Conservation (phyloP, 1,140 invertebrate species). For the Musca vetustissima region DNA sequence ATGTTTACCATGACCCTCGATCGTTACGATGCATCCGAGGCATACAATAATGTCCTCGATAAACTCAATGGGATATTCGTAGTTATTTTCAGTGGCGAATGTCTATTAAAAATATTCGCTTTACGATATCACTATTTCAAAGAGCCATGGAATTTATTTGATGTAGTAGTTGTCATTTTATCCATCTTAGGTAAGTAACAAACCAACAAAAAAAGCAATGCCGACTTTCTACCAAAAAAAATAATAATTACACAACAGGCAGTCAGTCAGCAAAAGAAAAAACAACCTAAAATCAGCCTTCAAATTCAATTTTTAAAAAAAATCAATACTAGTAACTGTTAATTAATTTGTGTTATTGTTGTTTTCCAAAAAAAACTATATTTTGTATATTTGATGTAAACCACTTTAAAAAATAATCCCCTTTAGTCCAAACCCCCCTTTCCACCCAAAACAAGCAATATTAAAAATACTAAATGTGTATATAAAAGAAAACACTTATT, state of each 20-base stretch:
- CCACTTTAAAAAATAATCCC: not conserved
- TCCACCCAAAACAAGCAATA: not conserved
- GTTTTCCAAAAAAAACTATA: slow-evolving; percentile 1
- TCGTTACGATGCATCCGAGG: slow-evolving; percentile 85
- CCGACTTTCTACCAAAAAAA: not conserved
- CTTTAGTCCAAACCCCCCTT: not conserved
- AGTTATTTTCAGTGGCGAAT: slow-evolving; percentile 96
- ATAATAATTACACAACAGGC: not conserved
- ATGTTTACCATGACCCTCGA: slow-evolving; percentile 99
- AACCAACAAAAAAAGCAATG: too few relatives aligned
- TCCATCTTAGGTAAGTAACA: slow-evolving; percentile 88
- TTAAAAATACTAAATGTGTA: slow-evolving; percentile 8
- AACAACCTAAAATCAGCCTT: not conserved
- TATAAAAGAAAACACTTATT: slow-evolving; percentile 21
- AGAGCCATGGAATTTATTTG: slow-evolving; percentile 99
- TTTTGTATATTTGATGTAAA: not conserved
- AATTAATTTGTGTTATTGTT: slow-evolving; percentile 18
- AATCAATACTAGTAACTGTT: slow-evolving; percentile 1
- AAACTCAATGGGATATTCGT: slow-evolving; percentile 97
- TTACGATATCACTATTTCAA: slow-evolving; percentile 97
- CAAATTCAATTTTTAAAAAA: not conserved
- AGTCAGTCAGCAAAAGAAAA: slow-evolving; percentile 8
- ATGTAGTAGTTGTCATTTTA: slow-evolving; percentile 98
- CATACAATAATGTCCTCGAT: slow-evolving; percentile 81
- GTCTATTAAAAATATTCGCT: slow-evolving; percentile 95